These are phyloP conservation scores for Leptonema lineaticorne DNA, from an alignment of 1,140 invertebrate species.

Conservation along the genomic window DNA sequence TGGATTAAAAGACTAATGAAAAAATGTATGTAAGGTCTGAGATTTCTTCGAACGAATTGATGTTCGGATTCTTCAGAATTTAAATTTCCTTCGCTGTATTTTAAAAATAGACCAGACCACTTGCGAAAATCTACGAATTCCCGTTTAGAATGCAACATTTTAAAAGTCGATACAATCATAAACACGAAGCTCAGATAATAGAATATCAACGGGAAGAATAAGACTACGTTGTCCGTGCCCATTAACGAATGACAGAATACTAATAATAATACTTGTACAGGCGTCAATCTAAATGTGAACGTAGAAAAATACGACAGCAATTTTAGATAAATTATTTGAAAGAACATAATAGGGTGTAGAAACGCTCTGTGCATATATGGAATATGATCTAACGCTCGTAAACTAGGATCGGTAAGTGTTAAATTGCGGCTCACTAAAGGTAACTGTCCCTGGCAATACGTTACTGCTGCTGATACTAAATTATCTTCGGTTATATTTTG, in stretches of 20 bases:
- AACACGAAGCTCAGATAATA: conserved; percentile 72
- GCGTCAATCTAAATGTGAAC: conserved; percentile 59
- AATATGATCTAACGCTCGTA: conserved; percentile 65
- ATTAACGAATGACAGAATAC: conserved; percentile 69
- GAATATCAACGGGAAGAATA: conserved; percentile 66
- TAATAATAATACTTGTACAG: conserved; percentile 64
- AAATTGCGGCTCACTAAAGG: conserved; percentile 74
- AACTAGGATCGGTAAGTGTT: conserved; percentile 65
- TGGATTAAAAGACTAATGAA: conserved; percentile 74
- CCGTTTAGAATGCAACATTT: conserved; percentile 74
- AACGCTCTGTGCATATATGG: conserved; percentile 69
- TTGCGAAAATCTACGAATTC: conserved; percentile 73
- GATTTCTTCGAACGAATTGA: conserved; percentile 77
- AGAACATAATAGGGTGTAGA: conserved; percentile 67
- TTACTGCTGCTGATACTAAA: conserved; percentile 76
- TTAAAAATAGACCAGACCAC: conserved; percentile 77
- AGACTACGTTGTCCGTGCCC: conserved; percentile 64
- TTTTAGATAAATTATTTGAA: conserved; percentile 70
- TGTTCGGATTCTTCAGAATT: conserved; percentile 78
- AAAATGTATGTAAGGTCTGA: conserved; percentile 77
- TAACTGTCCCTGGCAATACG: conserved; percentile 75
- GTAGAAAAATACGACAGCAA: conserved; percentile 61
- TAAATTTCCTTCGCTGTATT: conserved; percentile 66
- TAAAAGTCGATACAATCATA: conserved; percentile 76
- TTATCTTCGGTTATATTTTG: conserved; percentile 78